phyloP scores from a whole-genome alignment of 2,113 vertebrate species.

The Psammodynastes pulverulentus region DNA sequence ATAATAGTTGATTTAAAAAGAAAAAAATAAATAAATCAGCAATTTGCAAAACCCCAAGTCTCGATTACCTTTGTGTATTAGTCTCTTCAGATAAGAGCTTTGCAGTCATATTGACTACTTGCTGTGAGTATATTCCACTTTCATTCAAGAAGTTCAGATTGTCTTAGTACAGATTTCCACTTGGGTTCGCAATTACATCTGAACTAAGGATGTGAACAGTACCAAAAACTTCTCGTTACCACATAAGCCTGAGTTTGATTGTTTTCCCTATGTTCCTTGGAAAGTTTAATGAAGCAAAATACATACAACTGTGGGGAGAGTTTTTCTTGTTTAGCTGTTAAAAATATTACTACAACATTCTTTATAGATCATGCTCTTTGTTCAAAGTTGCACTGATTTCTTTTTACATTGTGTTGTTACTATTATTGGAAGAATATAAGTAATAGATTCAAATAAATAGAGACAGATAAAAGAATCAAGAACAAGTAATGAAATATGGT shows the following conservation, averaged over 20 bases:
- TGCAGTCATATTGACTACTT: neutral
- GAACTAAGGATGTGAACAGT: neutral
- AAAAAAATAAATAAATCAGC: neutral
- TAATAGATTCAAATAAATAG: neutral
- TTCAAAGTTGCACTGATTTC: neutral
- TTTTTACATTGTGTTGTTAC: neutral
- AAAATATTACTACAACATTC: neutral
- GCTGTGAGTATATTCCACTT: neutral
- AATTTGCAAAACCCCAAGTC: neutral
- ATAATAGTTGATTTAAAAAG: neutral
- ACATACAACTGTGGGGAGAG: neutral
- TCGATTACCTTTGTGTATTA: neutral
- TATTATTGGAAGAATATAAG: neutral
- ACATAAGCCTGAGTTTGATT: neutral
- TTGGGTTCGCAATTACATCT: neutral
- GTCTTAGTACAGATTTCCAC: neutral
- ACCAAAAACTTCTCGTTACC: neutral
- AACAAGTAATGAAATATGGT: neutral
- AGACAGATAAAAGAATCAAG: neutral
- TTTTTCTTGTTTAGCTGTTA: neutral
- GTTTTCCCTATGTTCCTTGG: neutral
- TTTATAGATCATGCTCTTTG: neutral
- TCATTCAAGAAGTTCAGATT: neutral
- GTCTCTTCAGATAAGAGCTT: neutral
- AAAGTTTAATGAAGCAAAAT: neutral